Evolutionary conservation across 37 sponge, comb jelly and placozoan genomes (phyloP).

Genomic region (Crambe crambe): DNA sequence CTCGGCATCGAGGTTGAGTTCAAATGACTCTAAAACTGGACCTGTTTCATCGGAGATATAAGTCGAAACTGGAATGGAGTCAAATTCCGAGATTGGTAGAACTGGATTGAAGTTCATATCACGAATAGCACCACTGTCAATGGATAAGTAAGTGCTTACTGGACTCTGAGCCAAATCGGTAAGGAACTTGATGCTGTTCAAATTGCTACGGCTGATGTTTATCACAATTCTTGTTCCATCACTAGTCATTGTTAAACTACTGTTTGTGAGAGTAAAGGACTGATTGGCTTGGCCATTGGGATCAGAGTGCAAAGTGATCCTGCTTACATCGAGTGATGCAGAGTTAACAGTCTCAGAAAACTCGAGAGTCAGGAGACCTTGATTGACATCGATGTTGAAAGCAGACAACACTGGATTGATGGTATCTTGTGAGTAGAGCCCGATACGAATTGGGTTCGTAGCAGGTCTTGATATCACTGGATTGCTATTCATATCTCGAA

Average conservation of each 20-base stretch:
- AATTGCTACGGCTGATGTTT: constrained; percentile 60
- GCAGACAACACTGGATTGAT: constrained; percentile 49
- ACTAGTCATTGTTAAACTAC: constrained; percentile 27
- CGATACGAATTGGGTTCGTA: constrained; percentile 28
- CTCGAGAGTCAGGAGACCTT: constrained; percentile 47
- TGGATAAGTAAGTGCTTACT: constrained; percentile 54
- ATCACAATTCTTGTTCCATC: constrained; percentile 55
- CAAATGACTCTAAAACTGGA: constrained; percentile 68
- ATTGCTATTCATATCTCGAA: constrained; percentile 79
- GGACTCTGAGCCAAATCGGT: constrained; percentile 62
- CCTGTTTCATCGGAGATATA: constrained; percentile 59
- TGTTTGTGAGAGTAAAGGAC: constrained; percentile 28
- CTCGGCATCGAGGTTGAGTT: constrained; percentile 59
- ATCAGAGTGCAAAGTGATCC: constrained; percentile 58
- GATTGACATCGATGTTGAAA: constrained; percentile 66
- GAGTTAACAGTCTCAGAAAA: constrained; percentile 84
- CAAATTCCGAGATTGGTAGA: constrained; percentile 20
- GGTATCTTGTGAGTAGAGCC: constrained; percentile 53
- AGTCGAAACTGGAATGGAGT: constrained; percentile 48
- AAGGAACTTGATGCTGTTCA: constrained; percentile 79
- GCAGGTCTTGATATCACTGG: constrained; percentile 34
- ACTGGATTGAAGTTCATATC: constrained; percentile 77
- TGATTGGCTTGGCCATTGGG: background rate
- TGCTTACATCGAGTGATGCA: constrained; percentile 60
- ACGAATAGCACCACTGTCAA: constrained; percentile 22